These are phyloP conservation scores for Pachyuromys duprasi DNA, from an alignment of 2,797 vertebrate genomes.

Conservation along the genomic window DNA sequence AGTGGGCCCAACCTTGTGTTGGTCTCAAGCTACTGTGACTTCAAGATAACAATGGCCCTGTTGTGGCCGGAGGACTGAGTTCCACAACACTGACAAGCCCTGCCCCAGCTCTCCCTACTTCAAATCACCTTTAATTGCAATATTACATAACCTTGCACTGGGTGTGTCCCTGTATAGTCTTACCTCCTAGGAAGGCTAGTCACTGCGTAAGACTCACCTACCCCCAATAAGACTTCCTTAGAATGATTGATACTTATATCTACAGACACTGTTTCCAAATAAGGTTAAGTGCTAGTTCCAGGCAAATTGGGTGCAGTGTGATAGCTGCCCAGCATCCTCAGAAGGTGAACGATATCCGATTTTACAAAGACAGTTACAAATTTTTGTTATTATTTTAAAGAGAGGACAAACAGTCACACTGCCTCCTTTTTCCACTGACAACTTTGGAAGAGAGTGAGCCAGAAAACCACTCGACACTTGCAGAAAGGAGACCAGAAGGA, in stretches of 20 bases:
- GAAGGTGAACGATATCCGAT: background rate
- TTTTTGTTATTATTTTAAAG: background rate
- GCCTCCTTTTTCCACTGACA: background rate
- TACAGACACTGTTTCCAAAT: slow-evolving; percentile 17
- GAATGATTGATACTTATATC: background rate
- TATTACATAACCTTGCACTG: background rate
- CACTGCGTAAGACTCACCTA: background rate
- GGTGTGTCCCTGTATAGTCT: background rate
- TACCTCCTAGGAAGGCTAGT: background rate
- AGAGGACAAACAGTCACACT: background rate
- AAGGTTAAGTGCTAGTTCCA: background rate
- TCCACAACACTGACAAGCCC: background rate
- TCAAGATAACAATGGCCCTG: background rate
- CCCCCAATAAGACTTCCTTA: background rate
- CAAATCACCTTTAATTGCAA: background rate
- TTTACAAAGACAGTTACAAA: background rate
- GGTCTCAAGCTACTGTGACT: background rate
- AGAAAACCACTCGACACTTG: background rate
- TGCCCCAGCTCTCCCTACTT: background rate
- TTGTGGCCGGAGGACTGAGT: background rate
- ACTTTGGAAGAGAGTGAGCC: background rate
- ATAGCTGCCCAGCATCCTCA: background rate
- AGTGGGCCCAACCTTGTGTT: background rate
- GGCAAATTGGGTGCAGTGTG: background rate
- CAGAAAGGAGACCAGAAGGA: background rate